Conservation (phyloP, 2,113 vertebrate species). For the Anoura caudifer region DNA sequence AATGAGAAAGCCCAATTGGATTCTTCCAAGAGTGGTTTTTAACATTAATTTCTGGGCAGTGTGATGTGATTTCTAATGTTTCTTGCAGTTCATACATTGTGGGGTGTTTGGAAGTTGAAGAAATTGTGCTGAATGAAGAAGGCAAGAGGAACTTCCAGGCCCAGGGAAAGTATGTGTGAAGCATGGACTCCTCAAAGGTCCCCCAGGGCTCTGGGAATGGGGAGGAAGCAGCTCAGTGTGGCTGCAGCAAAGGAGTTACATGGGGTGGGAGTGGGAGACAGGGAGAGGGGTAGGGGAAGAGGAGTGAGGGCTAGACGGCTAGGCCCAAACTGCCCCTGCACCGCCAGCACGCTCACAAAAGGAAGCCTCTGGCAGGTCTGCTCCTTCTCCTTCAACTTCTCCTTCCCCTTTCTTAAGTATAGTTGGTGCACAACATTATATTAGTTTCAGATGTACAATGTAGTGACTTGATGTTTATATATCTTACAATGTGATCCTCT, state of each 20-base stretch:
- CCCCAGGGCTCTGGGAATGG: not conserved
- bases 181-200: not conserved
- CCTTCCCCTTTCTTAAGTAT: not conserved
- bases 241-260: not conserved
- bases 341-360: not conserved
- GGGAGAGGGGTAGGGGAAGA: not conserved
- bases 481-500: not conserved
- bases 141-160: not conserved
- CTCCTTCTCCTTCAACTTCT: not conserved
- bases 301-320: not conserved
- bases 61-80: not conserved
- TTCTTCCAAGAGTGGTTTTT: constrained; percentile 1
- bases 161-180: not conserved
- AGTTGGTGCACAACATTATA: not conserved
- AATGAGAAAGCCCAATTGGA: not conserved
- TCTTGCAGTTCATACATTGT: not conserved
- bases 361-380: not conserved
- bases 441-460: not conserved
- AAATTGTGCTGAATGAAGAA: not conserved
- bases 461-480: not conserved
- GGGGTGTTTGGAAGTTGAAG: not conserved
- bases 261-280: too few species aligned
- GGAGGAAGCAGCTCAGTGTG: not conserved
- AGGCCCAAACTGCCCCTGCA: not conserved
- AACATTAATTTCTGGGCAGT: not conserved